Evolutionary conservation across 2,113 vertebrate genomes (phyloP).

Genomic region (Sinocyclocheilus rhinocerous): DNA sequence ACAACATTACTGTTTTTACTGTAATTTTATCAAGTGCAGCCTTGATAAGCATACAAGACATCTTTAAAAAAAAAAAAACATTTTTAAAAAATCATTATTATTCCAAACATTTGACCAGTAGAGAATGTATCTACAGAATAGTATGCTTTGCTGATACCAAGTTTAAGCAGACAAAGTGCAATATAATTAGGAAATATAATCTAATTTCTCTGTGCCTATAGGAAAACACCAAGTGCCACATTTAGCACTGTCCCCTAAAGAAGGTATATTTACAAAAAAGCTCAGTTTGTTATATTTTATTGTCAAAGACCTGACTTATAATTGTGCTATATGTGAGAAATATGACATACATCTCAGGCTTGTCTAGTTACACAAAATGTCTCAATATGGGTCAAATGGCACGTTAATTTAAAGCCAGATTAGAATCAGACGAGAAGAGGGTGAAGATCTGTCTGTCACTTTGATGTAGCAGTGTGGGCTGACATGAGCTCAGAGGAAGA

Average conservation of each 20-base stretch:
- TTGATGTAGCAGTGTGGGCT: constrained; percentile 31
- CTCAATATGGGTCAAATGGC: background rate
- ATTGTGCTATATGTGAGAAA: background rate
- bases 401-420: background rate
- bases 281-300: background rate
- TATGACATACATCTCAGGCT: background rate
- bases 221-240: background rate
- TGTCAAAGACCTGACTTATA: background rate
- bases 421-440: background rate
- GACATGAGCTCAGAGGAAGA: background rate
- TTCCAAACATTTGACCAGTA: no score
- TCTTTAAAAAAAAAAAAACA: no score
- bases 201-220: background rate
- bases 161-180: background rate
- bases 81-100: no score
- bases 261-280: background rate
- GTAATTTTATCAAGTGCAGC: no score
- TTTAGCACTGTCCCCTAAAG: background rate
- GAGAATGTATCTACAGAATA: no score
- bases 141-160: no score
- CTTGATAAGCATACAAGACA: no score
- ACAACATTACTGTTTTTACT: no score
- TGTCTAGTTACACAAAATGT: background rate
- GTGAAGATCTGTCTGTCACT: background rate
- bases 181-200: background rate